Evolutionary conservation across 2,113 vertebrate genomes (phyloP).

Genomic region (Protobothrops mucrosquamatus): DNA sequence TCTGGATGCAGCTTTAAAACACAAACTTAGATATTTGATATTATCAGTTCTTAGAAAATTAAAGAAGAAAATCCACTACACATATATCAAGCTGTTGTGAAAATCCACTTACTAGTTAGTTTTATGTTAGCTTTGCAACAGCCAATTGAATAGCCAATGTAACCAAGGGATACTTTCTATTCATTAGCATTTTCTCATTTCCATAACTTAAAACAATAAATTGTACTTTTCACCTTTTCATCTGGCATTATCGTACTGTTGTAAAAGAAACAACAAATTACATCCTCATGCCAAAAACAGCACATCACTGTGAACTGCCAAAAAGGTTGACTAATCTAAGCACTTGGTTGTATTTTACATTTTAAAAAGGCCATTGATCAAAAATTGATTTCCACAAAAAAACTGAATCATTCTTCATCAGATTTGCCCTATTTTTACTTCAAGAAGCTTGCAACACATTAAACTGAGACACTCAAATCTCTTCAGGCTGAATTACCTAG

Average conservation of each 20-base stretch:
- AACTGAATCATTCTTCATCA: constrained; percentile 50
- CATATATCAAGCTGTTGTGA: neutral
- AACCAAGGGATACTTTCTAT: constrained; percentile 11
- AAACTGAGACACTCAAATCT: neutral
- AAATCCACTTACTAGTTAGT: neutral
- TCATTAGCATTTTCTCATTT: constrained; percentile 22
- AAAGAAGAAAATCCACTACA: neutral
- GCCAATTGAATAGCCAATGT: neutral
- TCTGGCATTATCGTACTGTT: constrained; percentile 36
- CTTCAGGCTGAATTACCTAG: neutral
- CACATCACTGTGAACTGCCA: constrained; percentile 42
- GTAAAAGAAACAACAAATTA: constrained; percentile 36
- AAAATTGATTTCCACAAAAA: constrained; percentile 64
- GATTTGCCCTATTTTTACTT: constrained; percentile 24
- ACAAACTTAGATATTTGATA: neutral
- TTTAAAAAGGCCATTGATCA: constrained; percentile 60
- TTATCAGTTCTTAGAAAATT: neutral
- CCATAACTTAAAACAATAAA: constrained; percentile 11
- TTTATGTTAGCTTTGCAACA: neutral
- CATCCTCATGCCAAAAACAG: constrained; percentile 41
- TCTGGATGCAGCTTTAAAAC: neutral
- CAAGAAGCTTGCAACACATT: constrained; percentile 3
- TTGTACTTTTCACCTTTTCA: constrained; percentile 25
- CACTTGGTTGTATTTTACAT: constrained; percentile 52
- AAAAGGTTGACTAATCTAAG: constrained; percentile 53